Evolutionary conservation across 2,888 invertebrate genomes (phyloP), one percentile per base, ranked within the genome.

Genomic region (Harmothoe impar): DNA sequence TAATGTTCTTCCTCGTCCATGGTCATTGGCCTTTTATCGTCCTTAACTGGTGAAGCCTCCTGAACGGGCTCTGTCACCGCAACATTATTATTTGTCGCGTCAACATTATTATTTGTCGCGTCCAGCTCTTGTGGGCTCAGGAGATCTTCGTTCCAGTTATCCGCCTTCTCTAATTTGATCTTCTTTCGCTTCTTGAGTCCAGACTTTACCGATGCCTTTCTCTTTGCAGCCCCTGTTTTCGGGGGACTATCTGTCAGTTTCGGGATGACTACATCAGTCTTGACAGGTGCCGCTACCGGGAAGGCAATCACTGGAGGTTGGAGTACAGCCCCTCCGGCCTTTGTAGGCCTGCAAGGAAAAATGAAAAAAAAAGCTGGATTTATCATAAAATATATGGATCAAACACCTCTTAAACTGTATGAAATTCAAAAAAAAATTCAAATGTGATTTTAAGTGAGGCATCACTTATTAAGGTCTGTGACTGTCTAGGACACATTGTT

Each of bases 1-100:
- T 31, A 86, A 29, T 86, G 86, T 15, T 86, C 86, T 31, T 86
- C 86, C 54, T 52, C 86, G n/a, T 52, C 86, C 31, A 81, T 33
- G 43, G 81, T 35, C 81, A 81, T 81, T 17, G 43, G 35, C 23
- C 43, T 43, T 43, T 35, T 81, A 25, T 81, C 43, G 1, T 35
- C 81, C 20, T 81, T 81, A 17, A 15, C 43, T 0, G 81, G 35
- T 17, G 81, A 17, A 17, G 43, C 25, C 86, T 54, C 86, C n/a
- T 84, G 5, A 5, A 29, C 20, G n/a, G 35, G 33, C 31, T 84
- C 33, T 23, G 33, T 15, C 0, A 35, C 25, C 3, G 86, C 10
- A 12, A 86, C 52, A 54, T 86, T 56, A 52, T 56, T 86, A 54
- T 86, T 56, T 0, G 54, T 86, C 0, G 84, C 25, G 10, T 52